Evolutionary conservation across 1,140 invertebrate species (phyloP).

Genomic region (Hormaphis cornu): DNA sequence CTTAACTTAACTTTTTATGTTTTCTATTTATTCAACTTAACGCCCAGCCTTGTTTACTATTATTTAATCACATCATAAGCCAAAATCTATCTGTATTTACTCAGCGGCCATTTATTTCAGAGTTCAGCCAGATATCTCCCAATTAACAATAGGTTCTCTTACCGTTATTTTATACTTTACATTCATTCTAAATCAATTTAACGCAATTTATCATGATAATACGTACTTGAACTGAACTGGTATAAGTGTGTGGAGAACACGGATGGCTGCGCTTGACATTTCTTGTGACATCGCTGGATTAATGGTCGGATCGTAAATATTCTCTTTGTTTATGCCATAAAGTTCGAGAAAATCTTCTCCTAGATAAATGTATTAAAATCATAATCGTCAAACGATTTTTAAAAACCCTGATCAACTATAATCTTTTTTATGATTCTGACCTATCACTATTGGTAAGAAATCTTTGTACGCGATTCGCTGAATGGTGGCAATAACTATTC

Average conservation of each 20-base stretch:
- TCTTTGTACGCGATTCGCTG: slow-evolving; percentile 59
- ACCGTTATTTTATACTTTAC: no score
- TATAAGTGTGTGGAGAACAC: neutral
- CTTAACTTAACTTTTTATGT: no score
- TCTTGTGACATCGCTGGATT: neutral
- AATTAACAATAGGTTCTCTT: no score
- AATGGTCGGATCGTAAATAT: neutral
- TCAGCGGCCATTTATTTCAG: no score
- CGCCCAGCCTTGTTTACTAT: no score
- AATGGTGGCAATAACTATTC: slow-evolving; percentile 44
- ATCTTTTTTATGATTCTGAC: slow-evolving; percentile 47
- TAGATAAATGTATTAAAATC: neutral
- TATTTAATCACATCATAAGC: no score
- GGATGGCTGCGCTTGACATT: neutral
- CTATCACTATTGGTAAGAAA: slow-evolving; percentile 54
- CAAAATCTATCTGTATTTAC: no score
- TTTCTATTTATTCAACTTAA: no score
- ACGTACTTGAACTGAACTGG: neutral
- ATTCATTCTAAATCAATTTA: neutral
- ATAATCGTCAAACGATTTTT: neutral
- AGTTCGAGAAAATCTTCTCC: neutral
- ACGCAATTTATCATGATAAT: neutral
- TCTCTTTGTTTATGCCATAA: neutral
- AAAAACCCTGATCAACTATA: neutral
- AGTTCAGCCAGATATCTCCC: no score